A percentile compares a stretch with the other conserved stretches of the same genome.
phyloP scores from a whole-genome alignment of 30 jellyfish, hydroid and myxozoan species.

The Chrysaora quinquecirrha region DNA sequence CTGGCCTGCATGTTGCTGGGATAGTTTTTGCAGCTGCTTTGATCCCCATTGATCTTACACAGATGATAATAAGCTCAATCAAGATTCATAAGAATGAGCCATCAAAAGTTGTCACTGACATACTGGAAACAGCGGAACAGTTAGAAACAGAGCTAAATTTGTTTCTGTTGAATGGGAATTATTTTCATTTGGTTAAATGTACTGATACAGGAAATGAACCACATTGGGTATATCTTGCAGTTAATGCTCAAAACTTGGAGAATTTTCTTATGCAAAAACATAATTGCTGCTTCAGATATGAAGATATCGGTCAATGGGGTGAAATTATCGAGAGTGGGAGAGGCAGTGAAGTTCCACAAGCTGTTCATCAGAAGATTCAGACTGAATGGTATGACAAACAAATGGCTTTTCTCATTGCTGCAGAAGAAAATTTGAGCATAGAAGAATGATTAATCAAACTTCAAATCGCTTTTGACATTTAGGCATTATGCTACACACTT shows the following conservation, averaged over 20 bases:
- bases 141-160: slow-evolving; percentile 38
- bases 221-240: slow-evolving; percentile 35
- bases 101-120: slow-evolving; percentile 33
- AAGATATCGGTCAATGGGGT: too few species aligned
- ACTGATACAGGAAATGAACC: slow-evolving; percentile 8
- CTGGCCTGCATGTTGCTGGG: slow-evolving; percentile 69
- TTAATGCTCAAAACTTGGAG: too few species aligned
- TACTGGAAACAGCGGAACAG: slow-evolving; percentile 23
- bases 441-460: too few species aligned
- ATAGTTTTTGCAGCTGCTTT: slow-evolving; percentile 35
- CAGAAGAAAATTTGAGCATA: background rate
- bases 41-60: slow-evolving; percentile 61
- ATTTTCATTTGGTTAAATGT: slow-evolving; percentile 11
- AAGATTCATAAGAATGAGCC: slow-evolving; percentile 43
- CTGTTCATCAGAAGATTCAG: slow-evolving; percentile 4
- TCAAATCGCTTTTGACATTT: too few species aligned
- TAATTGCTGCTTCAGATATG: too few species aligned
- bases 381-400: slow-evolving; percentile 41
- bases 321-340: slow-evolving; percentile 22
- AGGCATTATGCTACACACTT: too few species aligned
- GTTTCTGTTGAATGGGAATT: slow-evolving; percentile 22
- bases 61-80: slow-evolving; percentile 40
- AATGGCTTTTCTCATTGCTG: background rate
- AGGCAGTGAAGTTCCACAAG: slow-evolving; percentile 29
- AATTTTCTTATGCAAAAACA: too few species aligned